Evolutionary conservation across 2,888 invertebrate species (phyloP).

Genomic region (Amphipyra berbera): DNA sequence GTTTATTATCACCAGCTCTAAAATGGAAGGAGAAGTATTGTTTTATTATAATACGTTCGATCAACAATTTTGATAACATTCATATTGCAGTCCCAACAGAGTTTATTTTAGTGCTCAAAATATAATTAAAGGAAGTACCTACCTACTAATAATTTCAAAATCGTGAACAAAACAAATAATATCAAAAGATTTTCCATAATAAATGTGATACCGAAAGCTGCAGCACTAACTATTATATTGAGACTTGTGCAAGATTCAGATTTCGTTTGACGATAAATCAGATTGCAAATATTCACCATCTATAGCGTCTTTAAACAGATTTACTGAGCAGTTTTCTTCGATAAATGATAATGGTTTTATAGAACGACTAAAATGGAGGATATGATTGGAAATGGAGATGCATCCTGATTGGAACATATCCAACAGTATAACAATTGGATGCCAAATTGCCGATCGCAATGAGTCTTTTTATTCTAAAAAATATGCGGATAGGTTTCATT

Average conservation of each 20-base stretch:
- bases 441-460: constrained; percentile 46
- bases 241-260: constrained; percentile 6
- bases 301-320: constrained; percentile 12
- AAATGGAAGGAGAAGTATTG: too few relatives aligned
- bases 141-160: too few relatives aligned
- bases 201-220: too few relatives aligned
- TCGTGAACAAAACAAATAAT: too few relatives aligned
- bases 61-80: too few relatives aligned
- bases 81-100: too few relatives aligned
- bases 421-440: constrained; percentile 41
- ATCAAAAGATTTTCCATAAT: too few relatives aligned
- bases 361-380: constrained; percentile 32
- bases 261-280: constrained; percentile 36
- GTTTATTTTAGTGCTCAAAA: too few relatives aligned
- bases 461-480: constrained; percentile 26
- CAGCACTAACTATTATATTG: background rate
- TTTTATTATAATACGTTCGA: too few relatives aligned
- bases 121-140: too few relatives aligned
- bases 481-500: constrained; percentile 7
- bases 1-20: too few relatives aligned
- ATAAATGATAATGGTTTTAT: constrained; percentile 25
- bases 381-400: constrained; percentile 41
- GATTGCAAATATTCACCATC: constrained; percentile 18
- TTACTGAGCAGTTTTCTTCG: constrained; percentile 33
- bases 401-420: constrained; percentile 48